phyloP scores from a whole-genome alignment of 2,113 vertebrate genomes.

The Gorsachius goisagi region DNA sequence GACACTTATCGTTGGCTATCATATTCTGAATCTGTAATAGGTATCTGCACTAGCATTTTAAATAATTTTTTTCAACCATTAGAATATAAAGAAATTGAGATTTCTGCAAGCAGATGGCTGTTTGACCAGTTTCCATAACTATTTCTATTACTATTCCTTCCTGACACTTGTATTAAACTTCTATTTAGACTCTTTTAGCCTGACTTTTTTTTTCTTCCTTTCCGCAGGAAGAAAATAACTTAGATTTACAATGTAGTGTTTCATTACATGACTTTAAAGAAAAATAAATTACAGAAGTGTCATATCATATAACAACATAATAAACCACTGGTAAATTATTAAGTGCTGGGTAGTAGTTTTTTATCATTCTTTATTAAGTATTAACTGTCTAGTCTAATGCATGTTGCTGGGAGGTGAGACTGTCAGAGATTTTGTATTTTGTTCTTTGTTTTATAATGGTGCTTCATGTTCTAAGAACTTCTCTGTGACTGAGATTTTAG shows the following conservation, averaged over 20 bases:
- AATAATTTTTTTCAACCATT: neutral
- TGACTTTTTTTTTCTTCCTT: neutral
- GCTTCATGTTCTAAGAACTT: neutral
- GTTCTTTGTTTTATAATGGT: neutral
- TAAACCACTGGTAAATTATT: constrained; percentile 22
- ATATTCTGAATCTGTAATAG: neutral
- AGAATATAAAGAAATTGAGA: neutral
- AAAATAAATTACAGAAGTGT: constrained; percentile 17
- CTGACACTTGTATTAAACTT: neutral
- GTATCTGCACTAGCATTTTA: neutral
- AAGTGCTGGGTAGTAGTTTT: neutral
- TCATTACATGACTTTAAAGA: neutral
- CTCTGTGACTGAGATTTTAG: neutral
- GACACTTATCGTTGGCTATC: neutral
- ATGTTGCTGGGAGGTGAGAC: neutral
- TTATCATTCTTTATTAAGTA: neutral
- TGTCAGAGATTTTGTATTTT: neutral
- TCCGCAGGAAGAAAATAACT: neutral
- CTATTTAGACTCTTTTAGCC: neutral
- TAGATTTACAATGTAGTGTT: neutral
- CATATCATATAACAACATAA: neutral
- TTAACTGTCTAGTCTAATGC: neutral
- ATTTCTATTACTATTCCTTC: neutral
- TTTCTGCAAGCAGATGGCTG: neutral
- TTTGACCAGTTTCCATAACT: neutral